Evolutionary conservation across 1,140 invertebrate species (phyloP).

Genomic region (Anoplolepis gracilipes): DNA sequence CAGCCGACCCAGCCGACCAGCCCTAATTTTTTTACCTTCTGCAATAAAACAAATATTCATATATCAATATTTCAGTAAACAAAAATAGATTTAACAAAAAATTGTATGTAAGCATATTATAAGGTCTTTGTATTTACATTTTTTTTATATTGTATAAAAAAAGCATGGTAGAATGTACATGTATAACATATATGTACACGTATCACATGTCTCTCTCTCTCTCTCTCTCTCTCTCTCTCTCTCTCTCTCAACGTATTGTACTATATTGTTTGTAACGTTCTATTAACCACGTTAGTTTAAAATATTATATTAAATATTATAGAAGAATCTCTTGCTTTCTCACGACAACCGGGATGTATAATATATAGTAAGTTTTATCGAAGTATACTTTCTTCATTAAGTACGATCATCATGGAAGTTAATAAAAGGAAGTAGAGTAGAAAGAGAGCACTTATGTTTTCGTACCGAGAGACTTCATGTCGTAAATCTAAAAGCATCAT

Average conservation of each 20-base stretch:
- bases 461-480: not conserved
- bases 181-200: not conserved
- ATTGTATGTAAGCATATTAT: not conserved
- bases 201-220: not conserved
- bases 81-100: not conserved
- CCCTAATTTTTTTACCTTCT: conserved; percentile 75
- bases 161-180: not conserved
- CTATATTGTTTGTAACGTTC: conserved; percentile 18
- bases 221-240: too few species aligned
- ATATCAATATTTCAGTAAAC: too few species aligned
- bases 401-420: conserved; percentile 32
- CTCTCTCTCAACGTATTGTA: not conserved
- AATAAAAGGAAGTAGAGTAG: conserved; percentile 71
- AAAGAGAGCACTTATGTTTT: conserved; percentile 70
- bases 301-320: conserved; percentile 11
- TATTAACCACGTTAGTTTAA: conserved; percentile 17
- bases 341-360: conserved; percentile 20
- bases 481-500: conserved; percentile 52
- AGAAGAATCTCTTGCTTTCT: not conserved
- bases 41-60: conserved; percentile 17
- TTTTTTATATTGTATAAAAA: conserved; percentile 18
- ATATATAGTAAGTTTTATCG: conserved; percentile 4
- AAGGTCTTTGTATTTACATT: not conserved
- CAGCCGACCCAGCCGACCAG: too few species aligned
- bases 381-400: conserved; percentile 61